A percentile compares a stretch with the other conserved stretches of the same genome.
Conservation (phyloP, 1,140 invertebrate species). For the Drosophila lacteicornis region DNA sequence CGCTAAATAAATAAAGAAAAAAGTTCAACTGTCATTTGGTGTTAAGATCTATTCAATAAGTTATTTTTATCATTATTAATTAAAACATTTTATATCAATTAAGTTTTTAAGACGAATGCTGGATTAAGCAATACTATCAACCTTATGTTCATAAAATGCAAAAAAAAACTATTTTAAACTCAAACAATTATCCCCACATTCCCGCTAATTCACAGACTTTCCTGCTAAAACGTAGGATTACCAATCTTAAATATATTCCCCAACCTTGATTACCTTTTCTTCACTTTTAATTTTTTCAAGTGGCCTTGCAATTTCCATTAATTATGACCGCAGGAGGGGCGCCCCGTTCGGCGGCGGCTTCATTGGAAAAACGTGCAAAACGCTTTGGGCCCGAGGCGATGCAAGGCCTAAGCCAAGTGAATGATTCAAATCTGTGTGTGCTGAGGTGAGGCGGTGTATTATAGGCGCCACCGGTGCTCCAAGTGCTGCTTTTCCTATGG, state of each 20-base stretch:
- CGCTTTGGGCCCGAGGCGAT: slow-evolving; percentile 55
- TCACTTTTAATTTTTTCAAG: slow-evolving; percentile 40
- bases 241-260: not conserved
- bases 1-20: not conserved
- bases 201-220: not conserved
- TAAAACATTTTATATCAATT: too few species aligned
- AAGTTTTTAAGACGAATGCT: too few species aligned
- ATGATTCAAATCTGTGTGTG: slow-evolving; percentile 71
- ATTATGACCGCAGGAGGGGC: slow-evolving; percentile 69
- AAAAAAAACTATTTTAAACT: too few species aligned
- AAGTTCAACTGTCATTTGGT: not conserved
- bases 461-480: slow-evolving; percentile 63
- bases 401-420: slow-evolving; percentile 68
- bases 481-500: not conserved
- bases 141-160: too few species aligned
- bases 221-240: not conserved
- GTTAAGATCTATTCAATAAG: not conserved
- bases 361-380: slow-evolving; percentile 82
- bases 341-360: slow-evolving; percentile 52
- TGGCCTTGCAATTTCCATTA: slow-evolving; percentile 70
- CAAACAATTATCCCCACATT: not conserved
- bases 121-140: not conserved
- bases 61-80: not conserved
- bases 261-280: slow-evolving; percentile 4
- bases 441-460: slow-evolving; percentile 20